Evolutionary conservation across 2,113 vertebrate species (phyloP), one percentile per base, ranked within the genome.

Genomic region (Paramisgurnus dabryanus): DNA sequence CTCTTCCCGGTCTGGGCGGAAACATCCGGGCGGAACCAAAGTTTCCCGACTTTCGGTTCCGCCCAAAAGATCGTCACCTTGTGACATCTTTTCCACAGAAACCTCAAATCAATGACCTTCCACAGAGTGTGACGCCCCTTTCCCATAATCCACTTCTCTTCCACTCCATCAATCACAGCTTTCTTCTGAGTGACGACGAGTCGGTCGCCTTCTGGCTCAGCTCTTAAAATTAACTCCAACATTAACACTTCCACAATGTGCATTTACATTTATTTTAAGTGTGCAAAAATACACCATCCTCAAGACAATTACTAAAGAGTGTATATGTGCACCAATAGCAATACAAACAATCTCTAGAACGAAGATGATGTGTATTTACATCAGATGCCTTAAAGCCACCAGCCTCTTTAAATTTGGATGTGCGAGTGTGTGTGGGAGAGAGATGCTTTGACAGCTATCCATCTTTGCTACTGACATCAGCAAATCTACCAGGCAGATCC

Each of bases 391-490:
- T 12, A 63, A 75, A n/a, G 58, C 58, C 41, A 18, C 40, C 71
- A 47, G 11, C 9, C 4, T 22, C 41, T 50, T 47, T 53, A 6
- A 6, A 18, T 58, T 6, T 58, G n/a, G 5, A 18, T 58, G n/a
- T 58, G 9, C 27, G 41, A 34, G 72, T 34, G 22, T 49, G 70
- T 18, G 34, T 11, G 53, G 7, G 40, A 3, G 58, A 6, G 13
- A 66, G 45, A 66, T 66, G 74, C 27, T 76, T 76, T 65, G 63
- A 77, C 75, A 66, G 63, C 47, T 5, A 61, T 77, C 75, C 47
- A 66, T 77, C 75, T 77, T 47, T 77, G 34, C 45, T 9, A 40
- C 75, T 66, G 75, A 77, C 75, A 77, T 77, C 75, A 77, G 61
- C 63, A 77, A 55, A 66, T 77, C 47, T 66, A 41, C 75, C 63